These are phyloP conservation scores for Hippocampus barbouri DNA, from an alignment of 2,113 vertebrate species.

Conservation along the genomic window DNA sequence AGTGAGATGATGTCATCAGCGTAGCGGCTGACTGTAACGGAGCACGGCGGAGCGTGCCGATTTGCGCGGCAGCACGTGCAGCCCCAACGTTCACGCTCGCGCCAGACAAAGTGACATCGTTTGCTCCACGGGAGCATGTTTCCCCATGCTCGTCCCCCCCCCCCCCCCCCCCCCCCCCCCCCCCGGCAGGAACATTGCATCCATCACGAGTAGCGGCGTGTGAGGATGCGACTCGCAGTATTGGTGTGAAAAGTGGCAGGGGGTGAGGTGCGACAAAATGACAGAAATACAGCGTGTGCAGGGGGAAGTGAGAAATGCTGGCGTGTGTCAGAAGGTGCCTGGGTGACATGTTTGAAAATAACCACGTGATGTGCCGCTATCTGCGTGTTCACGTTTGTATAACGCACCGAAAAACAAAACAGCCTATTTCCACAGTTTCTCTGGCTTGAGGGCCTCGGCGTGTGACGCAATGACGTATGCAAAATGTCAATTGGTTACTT, in stretches of 20 bases:
- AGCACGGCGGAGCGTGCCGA: slow-evolving; percentile 14
- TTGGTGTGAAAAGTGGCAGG: slow-evolving; percentile 31
- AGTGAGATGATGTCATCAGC: slow-evolving; percentile 71
- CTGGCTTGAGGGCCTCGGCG: no score
- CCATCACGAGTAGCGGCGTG: slow-evolving; percentile 25
- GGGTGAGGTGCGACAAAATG: slow-evolving; percentile 40
- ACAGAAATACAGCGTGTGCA: slow-evolving; percentile 44
- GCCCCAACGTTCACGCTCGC: slow-evolving; percentile 52
- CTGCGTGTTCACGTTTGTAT: slow-evolving; percentile 6
- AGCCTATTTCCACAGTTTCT: background rate
- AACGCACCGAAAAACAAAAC: background rate
- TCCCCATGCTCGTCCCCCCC: background rate
- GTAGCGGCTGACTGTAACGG: slow-evolving; percentile 64
- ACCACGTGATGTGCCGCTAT: background rate
- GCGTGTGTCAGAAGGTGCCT: background rate
- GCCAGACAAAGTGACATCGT: background rate
- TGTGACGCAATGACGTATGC: no score
- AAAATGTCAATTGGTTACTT: no score
- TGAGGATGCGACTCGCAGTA: slow-evolving; percentile 27
- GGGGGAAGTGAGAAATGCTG: slow-evolving; percentile 29
- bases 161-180: no score
- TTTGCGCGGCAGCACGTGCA: slow-evolving; percentile 30
- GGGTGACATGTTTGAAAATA: background rate
- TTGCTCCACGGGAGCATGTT: background rate
- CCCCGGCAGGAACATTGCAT: background rate